These are phyloP conservation scores for Pilophorus perplexus DNA, from an alignment of 2,888 invertebrate genomes.

Conservation along the genomic window DNA sequence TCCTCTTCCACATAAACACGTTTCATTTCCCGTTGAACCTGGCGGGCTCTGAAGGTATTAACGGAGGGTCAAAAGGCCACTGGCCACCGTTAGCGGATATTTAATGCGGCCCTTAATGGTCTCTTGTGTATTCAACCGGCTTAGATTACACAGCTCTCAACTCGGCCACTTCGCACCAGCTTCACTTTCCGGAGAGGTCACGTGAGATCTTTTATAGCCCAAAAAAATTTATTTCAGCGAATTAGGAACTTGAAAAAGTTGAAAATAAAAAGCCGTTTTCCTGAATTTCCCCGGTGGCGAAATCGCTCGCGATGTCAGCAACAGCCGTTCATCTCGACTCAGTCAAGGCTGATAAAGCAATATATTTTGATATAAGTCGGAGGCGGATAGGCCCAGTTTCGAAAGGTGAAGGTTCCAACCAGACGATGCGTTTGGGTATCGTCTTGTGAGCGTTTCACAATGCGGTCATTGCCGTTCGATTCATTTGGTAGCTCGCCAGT, in stretches of 20 bases:
- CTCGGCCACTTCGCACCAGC: background rate
- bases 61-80: background rate
- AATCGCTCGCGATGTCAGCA: no score
- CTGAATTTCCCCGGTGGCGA: no score
- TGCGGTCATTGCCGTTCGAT: slow-evolving; percentile 17
- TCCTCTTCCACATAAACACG: no score
- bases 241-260: no score
- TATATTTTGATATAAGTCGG: slow-evolving; percentile 3
- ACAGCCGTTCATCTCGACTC: background rate
- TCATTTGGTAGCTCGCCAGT: background rate
- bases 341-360: slow-evolving; percentile 2
- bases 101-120: slow-evolving; percentile 1
- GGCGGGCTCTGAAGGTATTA: slow-evolving; percentile 1
- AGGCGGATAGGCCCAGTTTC: slow-evolving; percentile 21
- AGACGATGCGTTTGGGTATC: background rate
- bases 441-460: slow-evolving; percentile 22
- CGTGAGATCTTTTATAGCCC: no score
- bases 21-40: no score
- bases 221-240: no score
- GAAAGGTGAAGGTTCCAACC: slow-evolving; percentile 11
- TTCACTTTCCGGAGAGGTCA: no score
- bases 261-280: no score
- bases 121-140: background rate
- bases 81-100: slow-evolving; percentile 1
- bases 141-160: background rate